Base-by-base conservation (phyloP, 2,888 invertebrate genomes). In the Himalopsyche anomala region DNA sequence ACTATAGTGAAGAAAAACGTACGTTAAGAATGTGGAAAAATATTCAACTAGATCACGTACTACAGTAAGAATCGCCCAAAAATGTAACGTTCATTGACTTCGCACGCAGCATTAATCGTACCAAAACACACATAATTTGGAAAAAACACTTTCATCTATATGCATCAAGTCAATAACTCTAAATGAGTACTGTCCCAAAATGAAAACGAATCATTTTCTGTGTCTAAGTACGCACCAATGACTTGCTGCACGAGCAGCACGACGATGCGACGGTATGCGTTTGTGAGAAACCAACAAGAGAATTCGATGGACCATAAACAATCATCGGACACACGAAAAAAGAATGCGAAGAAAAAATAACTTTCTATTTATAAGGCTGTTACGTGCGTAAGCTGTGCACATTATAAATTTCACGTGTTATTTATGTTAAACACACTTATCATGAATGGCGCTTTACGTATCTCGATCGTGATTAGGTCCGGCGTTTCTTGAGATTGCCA, bases 291-390 rank as follows among this genome's bases (percentile, higher is more conserved):
- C 28, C 62, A 28, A 28, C 28, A 62, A 62, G 28, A 62, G 62
- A 8, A 62, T 19, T 62, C 36, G 12, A 74, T 74, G 74, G 74
- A 74, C 74, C 74, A 74, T 74, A 74, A 74, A 74, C 74, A 74
- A 74, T 74, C 74, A 51, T 51, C 51, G 51, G 74, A 15, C 74
- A 15, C 28, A 74, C 74, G 36, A 74, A 74, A 74, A 74, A 36
- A 74, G 9, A 62, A n/a, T 11, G 0, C 38, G 38, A 36, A 74
- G 5, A 19, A 74, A 15, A 74, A 74, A 36, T 5, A 38, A 74
- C 74, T 74, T 74, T 74, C 74, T 74, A 74, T 74, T 36, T 15
- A 36, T 74, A 74, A 15, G 19, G 36, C 38, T 28, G 62, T 62
- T 74, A 74, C 74, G 38, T 74, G 15, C 36, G 36, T 74, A 74